Percentiles rank a stretch among this genome's conserved stretches.
phyloP scores from a whole-genome alignment of 2,888 invertebrate genomes.

The Sialis fuliginosa region DNA sequence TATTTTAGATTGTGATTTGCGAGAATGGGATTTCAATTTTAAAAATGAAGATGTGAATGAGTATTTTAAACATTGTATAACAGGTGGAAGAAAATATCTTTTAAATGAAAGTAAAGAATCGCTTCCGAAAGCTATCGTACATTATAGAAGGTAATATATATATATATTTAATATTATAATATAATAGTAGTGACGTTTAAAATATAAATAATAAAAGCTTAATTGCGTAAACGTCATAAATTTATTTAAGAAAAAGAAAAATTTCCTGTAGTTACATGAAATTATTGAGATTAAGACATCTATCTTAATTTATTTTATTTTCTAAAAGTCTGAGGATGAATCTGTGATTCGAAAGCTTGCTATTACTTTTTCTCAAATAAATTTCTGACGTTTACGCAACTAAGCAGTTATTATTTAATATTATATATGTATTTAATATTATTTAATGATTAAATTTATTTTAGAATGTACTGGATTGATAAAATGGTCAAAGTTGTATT shows the following conservation, averaged over 20 bases:
- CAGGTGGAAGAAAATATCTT: slow-evolving; percentile 45
- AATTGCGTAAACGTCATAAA: too few relatives aligned
- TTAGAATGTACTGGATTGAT: slow-evolving; percentile 21
- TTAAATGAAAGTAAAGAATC: slow-evolving; percentile 45
- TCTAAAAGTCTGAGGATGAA: too few relatives aligned
- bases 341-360: too few relatives aligned
- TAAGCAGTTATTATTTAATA: not conserved
- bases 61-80: slow-evolving; percentile 33
- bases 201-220: too few relatives aligned
- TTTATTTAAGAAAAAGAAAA: too few relatives aligned
- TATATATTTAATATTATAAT: not conserved
- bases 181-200: too few relatives aligned
- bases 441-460: slow-evolving; percentile 10
- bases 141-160: slow-evolving; percentile 29
- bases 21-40: slow-evolving; percentile 40
- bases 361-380: too few relatives aligned
- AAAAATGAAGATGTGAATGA: slow-evolving; percentile 31
- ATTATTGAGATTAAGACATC: too few relatives aligned
- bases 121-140: slow-evolving; percentile 31
- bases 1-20: slow-evolving; percentile 29
- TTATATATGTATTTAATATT: not conserved
- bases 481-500: slow-evolving; percentile 11
- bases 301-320: not conserved
- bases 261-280: too few relatives aligned
- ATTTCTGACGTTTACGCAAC: too few relatives aligned